Evolutionary conservation across 2,888 invertebrate genomes (phyloP).

Genomic region (Eueremaeus valkanovi): DNA sequence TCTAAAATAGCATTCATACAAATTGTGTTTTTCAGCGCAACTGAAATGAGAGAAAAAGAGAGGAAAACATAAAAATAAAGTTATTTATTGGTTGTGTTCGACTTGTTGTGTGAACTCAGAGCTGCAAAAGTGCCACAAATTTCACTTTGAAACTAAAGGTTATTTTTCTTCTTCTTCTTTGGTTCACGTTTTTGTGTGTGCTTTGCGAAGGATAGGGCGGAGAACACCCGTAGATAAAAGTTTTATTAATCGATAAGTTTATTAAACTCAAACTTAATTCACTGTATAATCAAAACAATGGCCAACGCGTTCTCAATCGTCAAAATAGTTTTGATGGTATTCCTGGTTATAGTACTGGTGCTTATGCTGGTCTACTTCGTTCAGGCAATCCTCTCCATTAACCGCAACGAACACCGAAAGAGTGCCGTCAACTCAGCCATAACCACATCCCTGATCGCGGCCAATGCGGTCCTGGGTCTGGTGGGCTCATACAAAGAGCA

Average conservation of each 20-base stretch:
- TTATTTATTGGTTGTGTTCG: background rate
- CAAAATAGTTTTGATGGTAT: conserved; percentile 34
- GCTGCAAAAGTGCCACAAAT: too few relatives aligned
- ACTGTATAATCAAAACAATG: background rate
- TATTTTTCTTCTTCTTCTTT: too few relatives aligned
- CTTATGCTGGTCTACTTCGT: conserved; percentile 38
- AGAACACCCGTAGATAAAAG: background rate
- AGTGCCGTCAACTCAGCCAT: conserved; percentile 30
- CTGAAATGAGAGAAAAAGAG: background rate
- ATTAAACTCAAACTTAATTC: background rate
- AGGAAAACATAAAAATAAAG: background rate
- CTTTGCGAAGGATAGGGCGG: background rate
- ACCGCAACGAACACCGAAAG: conserved; percentile 20
- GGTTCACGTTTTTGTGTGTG: too few relatives aligned
- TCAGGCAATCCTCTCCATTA: conserved; percentile 34
- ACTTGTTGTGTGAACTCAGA: background rate
- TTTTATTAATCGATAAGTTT: background rate
- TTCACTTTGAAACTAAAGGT: too few relatives aligned
- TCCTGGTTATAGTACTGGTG: conserved; percentile 38
- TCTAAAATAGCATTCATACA: background rate
- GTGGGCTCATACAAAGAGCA: conserved; percentile 38
- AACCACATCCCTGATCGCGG: conserved; percentile 36
- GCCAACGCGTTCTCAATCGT: conserved; percentile 38
- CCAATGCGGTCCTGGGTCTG: conserved; percentile 36
- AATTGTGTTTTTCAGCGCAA: background rate